Conservation (phyloP, 2,113 vertebrate genomes). For the Nothoprocta perdicaria region DNA sequence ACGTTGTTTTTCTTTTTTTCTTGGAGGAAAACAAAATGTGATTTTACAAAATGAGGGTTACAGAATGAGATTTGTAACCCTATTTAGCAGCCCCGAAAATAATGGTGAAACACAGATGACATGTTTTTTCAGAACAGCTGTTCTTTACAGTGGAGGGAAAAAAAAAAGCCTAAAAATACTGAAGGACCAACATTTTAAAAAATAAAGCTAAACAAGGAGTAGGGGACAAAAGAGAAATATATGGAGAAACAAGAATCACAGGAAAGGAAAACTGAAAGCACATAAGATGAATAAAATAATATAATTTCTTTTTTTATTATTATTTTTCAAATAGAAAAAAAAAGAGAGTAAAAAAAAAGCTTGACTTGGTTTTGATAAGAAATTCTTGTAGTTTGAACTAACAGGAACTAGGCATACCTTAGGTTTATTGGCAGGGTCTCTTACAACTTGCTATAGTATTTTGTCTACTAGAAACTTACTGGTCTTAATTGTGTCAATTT, state of each 20-base stretch:
- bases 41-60: too few species aligned
- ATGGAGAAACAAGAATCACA: background rate
- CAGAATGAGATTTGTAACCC: too few species aligned
- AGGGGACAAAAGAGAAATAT: background rate
- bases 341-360: too few species aligned
- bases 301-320: too few species aligned
- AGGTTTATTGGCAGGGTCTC: background rate
- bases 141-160: background rate
- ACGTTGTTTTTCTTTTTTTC: too few species aligned
- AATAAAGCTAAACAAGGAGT: background rate
- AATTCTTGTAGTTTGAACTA: background rate
- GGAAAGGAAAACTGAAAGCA: background rate
- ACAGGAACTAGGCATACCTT: background rate
- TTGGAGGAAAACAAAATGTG: too few species aligned
- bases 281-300: background rate
- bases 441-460: background rate
- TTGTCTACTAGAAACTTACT: background rate
- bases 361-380: background rate
- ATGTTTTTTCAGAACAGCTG: background rate
- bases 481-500: background rate
- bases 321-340: too few species aligned
- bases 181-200: background rate
- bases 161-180: too few species aligned
- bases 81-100: fast-evolving
- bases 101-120: background rate